phyloP scores from a whole-genome alignment of 2,113 vertebrate genomes.

The Fukomys damarensis region DNA sequence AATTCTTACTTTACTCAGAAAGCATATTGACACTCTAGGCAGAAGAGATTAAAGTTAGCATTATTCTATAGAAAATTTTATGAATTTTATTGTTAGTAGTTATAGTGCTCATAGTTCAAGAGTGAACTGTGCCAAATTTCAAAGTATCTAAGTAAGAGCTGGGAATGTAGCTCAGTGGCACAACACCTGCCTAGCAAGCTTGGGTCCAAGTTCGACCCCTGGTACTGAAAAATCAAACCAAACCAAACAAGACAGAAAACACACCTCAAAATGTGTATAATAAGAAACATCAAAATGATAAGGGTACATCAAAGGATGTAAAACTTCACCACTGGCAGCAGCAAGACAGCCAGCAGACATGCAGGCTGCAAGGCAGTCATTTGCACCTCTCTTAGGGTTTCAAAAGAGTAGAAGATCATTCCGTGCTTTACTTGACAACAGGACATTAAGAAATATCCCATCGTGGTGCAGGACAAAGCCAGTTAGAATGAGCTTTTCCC shows the following conservation, averaged over 20 bases:
- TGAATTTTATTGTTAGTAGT: too few relatives aligned
- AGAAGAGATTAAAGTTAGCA: background rate
- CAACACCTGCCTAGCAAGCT: too few relatives aligned
- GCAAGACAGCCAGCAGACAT: background rate
- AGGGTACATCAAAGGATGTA: background rate
- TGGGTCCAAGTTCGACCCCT: too few relatives aligned
- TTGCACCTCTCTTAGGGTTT: background rate
- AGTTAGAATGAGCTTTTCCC: background rate
- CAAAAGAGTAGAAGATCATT: background rate
- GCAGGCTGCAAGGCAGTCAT: background rate
- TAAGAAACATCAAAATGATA: background rate
- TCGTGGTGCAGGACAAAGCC: background rate
- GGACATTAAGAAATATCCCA: background rate
- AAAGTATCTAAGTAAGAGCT: background rate
- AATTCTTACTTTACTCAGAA: background rate
- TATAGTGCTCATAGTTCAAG: background rate
- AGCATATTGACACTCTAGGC: background rate
- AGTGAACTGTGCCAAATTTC: background rate
- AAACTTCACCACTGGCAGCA: background rate
- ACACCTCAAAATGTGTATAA: background rate
- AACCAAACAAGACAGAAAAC: too few relatives aligned
- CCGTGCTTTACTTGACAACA: background rate
- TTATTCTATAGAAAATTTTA: background rate
- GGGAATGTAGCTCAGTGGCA: too few relatives aligned
- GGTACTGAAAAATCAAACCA: too few relatives aligned